Conservation (phyloP, 2,797 vertebrate species). For the Arnoldichthys spilopterus region DNA sequence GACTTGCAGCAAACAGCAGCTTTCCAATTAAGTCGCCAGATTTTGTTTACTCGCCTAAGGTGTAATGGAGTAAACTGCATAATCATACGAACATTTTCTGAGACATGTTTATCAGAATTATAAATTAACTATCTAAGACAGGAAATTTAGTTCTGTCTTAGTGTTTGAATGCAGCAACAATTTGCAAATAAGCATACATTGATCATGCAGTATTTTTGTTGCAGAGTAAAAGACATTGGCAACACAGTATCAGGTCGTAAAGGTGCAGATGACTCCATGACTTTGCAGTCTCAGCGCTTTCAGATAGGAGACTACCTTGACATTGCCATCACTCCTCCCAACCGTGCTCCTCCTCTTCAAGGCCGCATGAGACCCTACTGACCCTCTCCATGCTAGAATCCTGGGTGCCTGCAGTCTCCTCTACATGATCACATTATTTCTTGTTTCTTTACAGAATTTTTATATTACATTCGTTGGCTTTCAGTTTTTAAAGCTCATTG, state of each 20-base stretch:
- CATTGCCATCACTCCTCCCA: slow-evolving; percentile 95
- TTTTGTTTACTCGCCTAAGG: too few species aligned
- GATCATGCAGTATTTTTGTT: background rate
- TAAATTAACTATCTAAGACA: too few species aligned
- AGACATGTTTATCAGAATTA: too few species aligned
- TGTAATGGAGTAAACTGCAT: too few species aligned
- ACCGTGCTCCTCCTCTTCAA: slow-evolving; percentile 87
- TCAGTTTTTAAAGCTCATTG: slow-evolving; percentile 4
- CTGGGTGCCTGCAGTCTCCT: background rate
- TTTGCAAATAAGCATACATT: background rate
- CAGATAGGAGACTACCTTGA: slow-evolving; percentile 98
- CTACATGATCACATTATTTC: background rate
- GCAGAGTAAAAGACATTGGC: slow-evolving; percentile 95
- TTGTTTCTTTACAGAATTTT: slow-evolving; percentile 1
- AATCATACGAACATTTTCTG: too few species aligned
- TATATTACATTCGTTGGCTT: background rate
- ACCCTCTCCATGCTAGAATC: slow-evolving; percentile 44
- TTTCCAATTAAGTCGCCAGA: too few species aligned
- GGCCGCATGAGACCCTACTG: slow-evolving; percentile 93
- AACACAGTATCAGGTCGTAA: slow-evolving; percentile 94
- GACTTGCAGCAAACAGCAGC: too few species aligned
- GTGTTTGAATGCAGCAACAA: background rate
- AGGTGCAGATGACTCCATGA: slow-evolving; percentile 95
- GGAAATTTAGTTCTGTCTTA: background rate
- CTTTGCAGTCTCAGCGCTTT: slow-evolving; percentile 96